Evolutionary conservation across 2,113 vertebrate species (phyloP).

Genomic region (Charina bottae): DNA sequence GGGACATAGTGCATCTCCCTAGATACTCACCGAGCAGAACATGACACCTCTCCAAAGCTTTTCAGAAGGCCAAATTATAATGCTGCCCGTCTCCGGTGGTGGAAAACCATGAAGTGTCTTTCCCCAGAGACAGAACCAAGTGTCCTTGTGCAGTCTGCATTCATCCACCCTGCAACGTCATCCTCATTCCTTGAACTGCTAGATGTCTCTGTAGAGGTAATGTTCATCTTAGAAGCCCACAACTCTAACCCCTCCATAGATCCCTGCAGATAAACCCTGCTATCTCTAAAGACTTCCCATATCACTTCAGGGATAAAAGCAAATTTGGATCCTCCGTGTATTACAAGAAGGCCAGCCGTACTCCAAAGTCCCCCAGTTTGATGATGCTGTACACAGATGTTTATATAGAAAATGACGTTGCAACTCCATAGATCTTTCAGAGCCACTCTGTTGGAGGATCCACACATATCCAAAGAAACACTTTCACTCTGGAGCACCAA

Average conservation of each 20-base stretch:
- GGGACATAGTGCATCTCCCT: rapidly evolving
- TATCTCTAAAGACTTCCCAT: no score
- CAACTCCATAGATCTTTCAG: not conserved
- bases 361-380: not conserved
- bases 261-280: not conserved
- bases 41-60: not conserved
- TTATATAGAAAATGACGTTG: not conserved
- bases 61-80: not conserved
- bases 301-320: not conserved
- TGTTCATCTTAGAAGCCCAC: not conserved
- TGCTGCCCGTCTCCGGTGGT: not conserved
- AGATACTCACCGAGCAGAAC: not conserved
- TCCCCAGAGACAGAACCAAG: not conserved
- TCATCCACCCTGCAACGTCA: not conserved
- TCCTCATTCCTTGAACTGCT: not conserved
- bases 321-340: not conserved
- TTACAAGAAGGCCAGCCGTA: not conserved
- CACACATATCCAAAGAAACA: not conserved
- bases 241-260: not conserved
- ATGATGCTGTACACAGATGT: no score
- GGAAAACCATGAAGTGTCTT: not conserved
- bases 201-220: not conserved
- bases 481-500: not conserved
- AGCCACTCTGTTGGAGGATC: not conserved
- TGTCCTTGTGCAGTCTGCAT: not conserved